Conservation (phyloP, 2,888 invertebrate species). For the Rhamphomyia laevipes region DNA sequence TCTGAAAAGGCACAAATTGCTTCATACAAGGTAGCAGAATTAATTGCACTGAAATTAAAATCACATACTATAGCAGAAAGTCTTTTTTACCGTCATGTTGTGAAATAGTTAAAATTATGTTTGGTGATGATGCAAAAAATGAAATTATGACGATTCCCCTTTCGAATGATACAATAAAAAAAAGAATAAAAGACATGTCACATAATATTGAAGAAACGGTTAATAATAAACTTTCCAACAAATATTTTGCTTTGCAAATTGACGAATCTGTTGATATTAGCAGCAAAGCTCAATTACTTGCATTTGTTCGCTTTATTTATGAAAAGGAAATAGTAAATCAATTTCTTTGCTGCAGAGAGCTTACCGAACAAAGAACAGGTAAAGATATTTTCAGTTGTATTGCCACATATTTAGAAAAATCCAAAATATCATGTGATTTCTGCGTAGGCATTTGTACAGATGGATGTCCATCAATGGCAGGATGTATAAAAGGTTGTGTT, state of each 20-base stretch:
- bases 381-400: background rate
- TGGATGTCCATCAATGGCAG: constrained; percentile 5
- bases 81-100: background rate
- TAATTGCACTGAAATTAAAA: background rate
- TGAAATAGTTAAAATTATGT: background rate
- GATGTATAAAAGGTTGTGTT: constrained; percentile 7
- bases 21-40: background rate
- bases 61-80: background rate
- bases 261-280: background rate
- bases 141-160: background rate
- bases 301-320: background rate
- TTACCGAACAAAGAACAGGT: too few species aligned
- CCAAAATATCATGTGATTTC: background rate
- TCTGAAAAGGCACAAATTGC: background rate
- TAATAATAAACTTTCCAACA: background rate
- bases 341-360: background rate
- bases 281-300: background rate
- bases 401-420: background rate
- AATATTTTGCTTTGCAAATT: background rate
- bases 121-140: background rate
- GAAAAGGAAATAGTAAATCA: background rate
- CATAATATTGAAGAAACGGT: background rate
- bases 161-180: background rate
- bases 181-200: background rate
- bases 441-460: background rate